Conservation (phyloP, 2,888 invertebrate genomes). For the Sceliomorpha sp. region DNA sequence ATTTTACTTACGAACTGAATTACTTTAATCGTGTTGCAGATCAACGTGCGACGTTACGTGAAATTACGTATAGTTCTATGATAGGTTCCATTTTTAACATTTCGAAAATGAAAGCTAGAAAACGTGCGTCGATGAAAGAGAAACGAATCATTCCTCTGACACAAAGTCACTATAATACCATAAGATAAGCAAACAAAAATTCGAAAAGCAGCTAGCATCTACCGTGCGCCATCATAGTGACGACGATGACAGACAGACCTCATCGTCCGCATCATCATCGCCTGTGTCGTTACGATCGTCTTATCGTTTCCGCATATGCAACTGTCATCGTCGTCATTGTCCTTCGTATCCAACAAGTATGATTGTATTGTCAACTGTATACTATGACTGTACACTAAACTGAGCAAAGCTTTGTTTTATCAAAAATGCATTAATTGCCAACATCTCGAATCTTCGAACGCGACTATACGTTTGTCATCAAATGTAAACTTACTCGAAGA, state of each 20-base stretch:
- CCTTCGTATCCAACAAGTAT: conserved; percentile 56
- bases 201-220: conserved; percentile 62
- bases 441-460: too few relatives aligned
- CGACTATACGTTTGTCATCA: too few relatives aligned
- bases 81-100: conserved; percentile 11
- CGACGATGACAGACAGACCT: conserved; percentile 56
- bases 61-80: conserved; percentile 28
- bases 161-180: conserved; percentile 63
- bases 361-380: conserved; percentile 17
- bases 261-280: conserved; percentile 45
- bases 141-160: conserved; percentile 70
- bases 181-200: conserved; percentile 59
- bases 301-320: conserved; percentile 42
- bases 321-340: conserved; percentile 54
- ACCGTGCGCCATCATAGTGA: conserved; percentile 60
- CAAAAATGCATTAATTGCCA: too few relatives aligned
- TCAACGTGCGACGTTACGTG: conserved; percentile 42
- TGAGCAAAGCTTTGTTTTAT: too few relatives aligned
- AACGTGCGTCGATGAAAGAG: conserved; percentile 23
- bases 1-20: conserved; percentile 33
- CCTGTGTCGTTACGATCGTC: conserved; percentile 41
- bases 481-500: conserved; percentile 8
- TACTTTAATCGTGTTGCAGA: conserved; percentile 51
- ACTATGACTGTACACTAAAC: conserved; percentile 42
- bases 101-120: conserved; percentile 2